These are phyloP conservation scores for Cantharis lateralis DNA, from an alignment of 2,888 invertebrate genomes.

Conservation along the genomic window DNA sequence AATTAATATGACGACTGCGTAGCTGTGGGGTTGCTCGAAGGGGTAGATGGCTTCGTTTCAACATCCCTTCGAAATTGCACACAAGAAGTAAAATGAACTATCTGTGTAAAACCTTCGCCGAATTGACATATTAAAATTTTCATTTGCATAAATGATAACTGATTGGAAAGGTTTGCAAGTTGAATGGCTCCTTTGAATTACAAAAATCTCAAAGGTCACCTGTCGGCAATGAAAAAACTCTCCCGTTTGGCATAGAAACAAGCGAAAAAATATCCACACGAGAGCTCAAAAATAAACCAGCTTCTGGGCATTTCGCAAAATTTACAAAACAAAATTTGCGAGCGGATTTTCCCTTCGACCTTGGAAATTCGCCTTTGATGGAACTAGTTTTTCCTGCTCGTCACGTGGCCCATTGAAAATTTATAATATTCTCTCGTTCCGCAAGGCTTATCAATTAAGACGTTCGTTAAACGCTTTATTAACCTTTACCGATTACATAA, in stretches of 20 bases:
- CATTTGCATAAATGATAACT: not conserved
- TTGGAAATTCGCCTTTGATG: not conserved
- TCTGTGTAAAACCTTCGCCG: not conserved
- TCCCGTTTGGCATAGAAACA: slow-evolving; percentile 1
- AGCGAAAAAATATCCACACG: not conserved
- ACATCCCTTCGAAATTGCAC: not conserved
- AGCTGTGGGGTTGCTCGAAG: not conserved
- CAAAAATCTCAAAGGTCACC: slow-evolving; percentile 7
- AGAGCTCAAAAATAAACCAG: not conserved
- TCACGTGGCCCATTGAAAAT: not conserved
- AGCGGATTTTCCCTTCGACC: not conserved
- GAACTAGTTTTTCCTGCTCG: not conserved
- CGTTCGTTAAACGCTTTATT: not conserved
- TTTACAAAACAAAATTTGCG: not conserved
- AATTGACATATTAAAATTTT: not conserved
- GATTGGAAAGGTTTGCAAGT: not conserved
- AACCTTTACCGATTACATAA: not conserved
- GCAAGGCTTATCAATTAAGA: not conserved
- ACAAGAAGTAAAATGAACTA: not conserved
- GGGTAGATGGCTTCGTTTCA: not conserved
- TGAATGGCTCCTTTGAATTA: not conserved
- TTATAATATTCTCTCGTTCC: not conserved
- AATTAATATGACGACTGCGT: not conserved
- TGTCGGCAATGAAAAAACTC: slow-evolving; percentile 13
- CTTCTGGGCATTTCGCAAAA: not conserved